Evolutionary conservation across 1,140 invertebrate species (phyloP).

Genomic region (Carposina sasakii): DNA sequence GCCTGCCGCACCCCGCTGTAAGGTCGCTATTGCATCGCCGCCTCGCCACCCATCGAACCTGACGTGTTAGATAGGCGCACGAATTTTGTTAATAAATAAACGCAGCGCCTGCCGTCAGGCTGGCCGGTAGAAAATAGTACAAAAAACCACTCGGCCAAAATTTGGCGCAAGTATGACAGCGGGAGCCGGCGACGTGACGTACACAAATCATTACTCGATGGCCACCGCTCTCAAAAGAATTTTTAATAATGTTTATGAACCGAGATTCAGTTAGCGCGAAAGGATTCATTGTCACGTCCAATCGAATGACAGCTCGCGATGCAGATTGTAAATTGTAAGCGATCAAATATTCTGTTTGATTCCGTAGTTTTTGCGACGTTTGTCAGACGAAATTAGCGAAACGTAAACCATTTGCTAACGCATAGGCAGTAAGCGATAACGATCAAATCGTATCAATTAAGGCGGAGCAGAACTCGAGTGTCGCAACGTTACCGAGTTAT

Average conservation of each 20-base stretch:
- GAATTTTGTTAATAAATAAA: slow-evolving; percentile 73
- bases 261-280: slow-evolving; percentile 47
- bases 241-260: slow-evolving; percentile 62
- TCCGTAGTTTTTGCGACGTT: slow-evolving; percentile 41
- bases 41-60: slow-evolving; percentile 18
- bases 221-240: slow-evolving; percentile 64
- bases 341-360: slow-evolving; percentile 22
- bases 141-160: slow-evolving; percentile 51
- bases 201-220: slow-evolving; percentile 68
- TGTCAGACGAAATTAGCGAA: slow-evolving; percentile 33
- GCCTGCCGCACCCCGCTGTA: slow-evolving; percentile 29
- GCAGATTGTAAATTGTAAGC: slow-evolving; percentile 13
- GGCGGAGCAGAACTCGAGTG: slow-evolving; percentile 47
- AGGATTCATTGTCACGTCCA: too few relatives aligned
- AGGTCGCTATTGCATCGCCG: slow-evolving; percentile 18
- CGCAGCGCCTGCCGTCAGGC: slow-evolving; percentile 52
- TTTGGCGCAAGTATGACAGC: slow-evolving; percentile 68
- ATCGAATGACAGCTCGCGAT: too few relatives aligned
- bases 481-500: slow-evolving; percentile 49
- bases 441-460: slow-evolving; percentile 63
- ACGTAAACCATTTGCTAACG: slow-evolving; percentile 32
- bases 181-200: slow-evolving; percentile 47
- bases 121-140: slow-evolving; percentile 51
- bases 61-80: slow-evolving; percentile 56
- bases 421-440: slow-evolving; percentile 37